Evolutionary conservation across 2,888 invertebrate species (phyloP), one percentile per base, ranked within the genome.

Genomic region (Atethmia centrago): DNA sequence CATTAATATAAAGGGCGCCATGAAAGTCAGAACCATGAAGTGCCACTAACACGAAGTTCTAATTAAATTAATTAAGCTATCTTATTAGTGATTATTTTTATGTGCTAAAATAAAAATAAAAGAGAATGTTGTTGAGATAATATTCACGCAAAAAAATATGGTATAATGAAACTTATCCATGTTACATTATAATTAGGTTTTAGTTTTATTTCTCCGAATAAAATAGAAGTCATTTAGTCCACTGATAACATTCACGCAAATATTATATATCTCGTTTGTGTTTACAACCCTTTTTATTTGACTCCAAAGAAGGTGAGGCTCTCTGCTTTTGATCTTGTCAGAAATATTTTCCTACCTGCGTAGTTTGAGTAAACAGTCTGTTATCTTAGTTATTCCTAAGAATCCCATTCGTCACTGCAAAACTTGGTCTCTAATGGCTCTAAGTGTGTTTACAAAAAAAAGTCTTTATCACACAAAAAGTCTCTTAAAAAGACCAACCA

Each of bases 1-100:
- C 82, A 87, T 82, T 82, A 86, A 84, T 82, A 28, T n/a, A 67
- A 53, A 82, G 64, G 63, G 59, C 82, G 59, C 55, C 45, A 61
- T 82, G 67, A 81, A 74, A 74, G 78, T 74, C 70, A 74, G n/a
- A 71, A 58, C 65, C 42, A 69, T 72, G 55, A 53, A 72, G 45
- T 69, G 68, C 69, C 45, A 69, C 75, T 56, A 69, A 69, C 65
- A 71, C 74, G 67, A 66, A 16, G 53, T 28, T 4, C 51, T 78
- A 82, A 81, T 82, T 81, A 80, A 56, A 31, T 63, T 56, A 53
- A 75, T 70, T 49, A 64, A 61, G 19, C 51, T 56, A 25, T 70
- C 49, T 45, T 12, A 58, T 77, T 77, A 82, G 36, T 53, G n/a
- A 49, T 65, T 56, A 62, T 28, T 66, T 64, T 81, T 68, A 77